Evolutionary conservation across 2,113 vertebrate genomes (phyloP).

Genomic region (Neolamprologus sp.): DNA sequence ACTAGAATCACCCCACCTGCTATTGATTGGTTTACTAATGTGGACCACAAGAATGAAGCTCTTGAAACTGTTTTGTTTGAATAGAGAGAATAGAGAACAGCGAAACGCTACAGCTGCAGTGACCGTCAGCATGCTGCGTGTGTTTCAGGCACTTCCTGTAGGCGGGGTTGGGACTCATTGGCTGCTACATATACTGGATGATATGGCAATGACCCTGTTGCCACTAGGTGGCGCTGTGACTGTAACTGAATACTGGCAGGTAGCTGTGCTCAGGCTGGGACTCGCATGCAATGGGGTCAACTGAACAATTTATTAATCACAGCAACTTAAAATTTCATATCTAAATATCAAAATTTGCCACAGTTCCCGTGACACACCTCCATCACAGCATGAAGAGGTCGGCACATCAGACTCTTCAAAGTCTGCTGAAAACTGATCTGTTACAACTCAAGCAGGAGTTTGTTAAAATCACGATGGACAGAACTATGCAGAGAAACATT

Average conservation of each 20-base stretch:
- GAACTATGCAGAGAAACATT: fast-evolving
- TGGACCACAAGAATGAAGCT: neutral
- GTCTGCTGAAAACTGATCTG: neutral
- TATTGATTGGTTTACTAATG: neutral
- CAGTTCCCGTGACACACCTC: neutral
- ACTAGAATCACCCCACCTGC: neutral
- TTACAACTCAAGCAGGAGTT: neutral
- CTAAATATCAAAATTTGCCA: neutral
- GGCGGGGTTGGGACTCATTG: neutral
- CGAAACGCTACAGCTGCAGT: neutral
- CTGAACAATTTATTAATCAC: neutral
- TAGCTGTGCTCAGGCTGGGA: neutral
- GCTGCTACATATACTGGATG: neutral
- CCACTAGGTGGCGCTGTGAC: neutral
- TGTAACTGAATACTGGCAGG: neutral
- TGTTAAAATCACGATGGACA: neutral
- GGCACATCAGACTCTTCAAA: neutral
- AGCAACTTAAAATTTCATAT: neutral
- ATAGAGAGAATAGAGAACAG: neutral
- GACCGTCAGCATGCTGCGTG: neutral
- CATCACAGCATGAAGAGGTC: neutral
- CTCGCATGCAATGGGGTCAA: neutral
- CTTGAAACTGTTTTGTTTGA: neutral
- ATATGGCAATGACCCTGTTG: neutral
- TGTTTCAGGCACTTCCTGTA: neutral